These are phyloP conservation scores for Mythimna lalbum DNA, from an alignment of 2,888 invertebrate species.

Conservation along the genomic window DNA sequence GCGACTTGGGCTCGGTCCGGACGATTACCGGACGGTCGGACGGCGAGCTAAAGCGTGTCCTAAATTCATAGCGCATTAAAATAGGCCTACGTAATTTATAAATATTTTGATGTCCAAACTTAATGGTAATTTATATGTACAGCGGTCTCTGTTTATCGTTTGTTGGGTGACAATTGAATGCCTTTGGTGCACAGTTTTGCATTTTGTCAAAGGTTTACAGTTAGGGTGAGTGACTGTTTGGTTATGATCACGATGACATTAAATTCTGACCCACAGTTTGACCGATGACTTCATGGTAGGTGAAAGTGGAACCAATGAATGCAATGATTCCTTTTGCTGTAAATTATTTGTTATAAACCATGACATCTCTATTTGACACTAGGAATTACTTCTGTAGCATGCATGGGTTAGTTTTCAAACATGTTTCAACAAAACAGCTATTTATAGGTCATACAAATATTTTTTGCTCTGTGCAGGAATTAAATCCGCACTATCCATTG, in stretches of 20 bases:
- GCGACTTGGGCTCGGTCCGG: no score
- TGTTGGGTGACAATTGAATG: constrained; percentile 45
- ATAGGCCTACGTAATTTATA: not conserved
- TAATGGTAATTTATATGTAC: constrained; percentile 40
- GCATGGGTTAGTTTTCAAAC: not conserved
- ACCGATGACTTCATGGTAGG: constrained; percentile 8
- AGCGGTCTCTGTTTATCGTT: constrained; percentile 41
- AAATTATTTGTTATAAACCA: not conserved
- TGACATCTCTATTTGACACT: not conserved
- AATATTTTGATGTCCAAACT: constrained; percentile 2
- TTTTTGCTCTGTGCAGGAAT: not conserved
- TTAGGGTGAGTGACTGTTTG: constrained; percentile 72
- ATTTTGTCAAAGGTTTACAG: constrained; percentile 69
- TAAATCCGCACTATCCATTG: not conserved
- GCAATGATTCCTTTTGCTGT: not conserved
- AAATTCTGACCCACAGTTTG: constrained; percentile 37
- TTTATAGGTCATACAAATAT: not conserved
- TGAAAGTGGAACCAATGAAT: constrained; percentile 12
- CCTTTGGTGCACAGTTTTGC: constrained; percentile 63
- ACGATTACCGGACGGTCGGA: no score
- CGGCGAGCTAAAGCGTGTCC: no score
- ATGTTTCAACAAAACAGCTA: not conserved
- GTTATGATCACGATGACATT: constrained; percentile 41
- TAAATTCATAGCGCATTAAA: constrained; percentile 11
- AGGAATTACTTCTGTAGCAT: not conserved